Conservation (phyloP, 2,888 invertebrate genomes). For the Macaria liturata region DNA sequence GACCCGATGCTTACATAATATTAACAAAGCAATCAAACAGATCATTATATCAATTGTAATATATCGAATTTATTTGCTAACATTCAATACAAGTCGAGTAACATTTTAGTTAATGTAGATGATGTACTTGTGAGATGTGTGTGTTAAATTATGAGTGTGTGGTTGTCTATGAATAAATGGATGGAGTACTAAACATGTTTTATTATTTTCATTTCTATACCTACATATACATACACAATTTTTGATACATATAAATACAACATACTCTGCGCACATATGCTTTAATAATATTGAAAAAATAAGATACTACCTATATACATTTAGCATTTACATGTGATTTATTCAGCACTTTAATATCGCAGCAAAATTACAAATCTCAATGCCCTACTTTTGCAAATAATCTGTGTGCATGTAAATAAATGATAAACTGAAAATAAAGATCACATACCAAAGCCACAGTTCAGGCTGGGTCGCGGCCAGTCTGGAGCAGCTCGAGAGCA, state of each 20-base stretch:
- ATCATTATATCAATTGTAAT: constrained; percentile 12
- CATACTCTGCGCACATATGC: no score
- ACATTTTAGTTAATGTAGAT: constrained; percentile 6
- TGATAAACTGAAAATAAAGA: constrained; percentile 16
- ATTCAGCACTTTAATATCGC: no score
- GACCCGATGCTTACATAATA: constrained; percentile 12
- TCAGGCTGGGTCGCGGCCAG: constrained; percentile 88
- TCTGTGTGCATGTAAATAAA: constrained; percentile 1
- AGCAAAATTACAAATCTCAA: no score
- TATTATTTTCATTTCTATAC: constrained; percentile 17
- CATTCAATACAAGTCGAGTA: constrained; percentile 10
- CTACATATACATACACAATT: no score
- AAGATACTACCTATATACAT: no score
- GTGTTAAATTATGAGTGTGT: constrained; percentile 23
- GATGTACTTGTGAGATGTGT: constrained; percentile 21
- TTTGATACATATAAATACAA: no score
- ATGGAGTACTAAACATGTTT: constrained; percentile 32
- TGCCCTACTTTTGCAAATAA: no score
- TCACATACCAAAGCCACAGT: constrained; percentile 7
- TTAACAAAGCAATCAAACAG: constrained; percentile 12
- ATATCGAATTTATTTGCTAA: constrained; percentile 26
- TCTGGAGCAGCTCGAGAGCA: constrained; percentile 92
- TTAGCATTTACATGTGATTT: no score
- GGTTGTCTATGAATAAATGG: constrained; percentile 33
- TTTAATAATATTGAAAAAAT: no score